These are phyloP conservation scores for Apostichopus parvimensis DNA, from an alignment of 35 echinoderm and acorn worm genomes.

Conservation along the genomic window DNA sequence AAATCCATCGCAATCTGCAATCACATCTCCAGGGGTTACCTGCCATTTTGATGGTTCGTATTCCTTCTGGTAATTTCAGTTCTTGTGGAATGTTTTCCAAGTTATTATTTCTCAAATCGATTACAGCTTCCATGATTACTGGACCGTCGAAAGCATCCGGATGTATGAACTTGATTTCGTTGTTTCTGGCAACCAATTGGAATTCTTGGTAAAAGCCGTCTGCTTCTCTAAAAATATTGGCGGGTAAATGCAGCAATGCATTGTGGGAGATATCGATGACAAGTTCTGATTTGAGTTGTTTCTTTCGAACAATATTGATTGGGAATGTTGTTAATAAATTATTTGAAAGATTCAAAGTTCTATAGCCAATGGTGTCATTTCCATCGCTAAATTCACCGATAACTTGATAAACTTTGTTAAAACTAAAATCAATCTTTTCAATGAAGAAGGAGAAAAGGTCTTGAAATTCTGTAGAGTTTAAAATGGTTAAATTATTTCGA, in stretches of 20 bases:
- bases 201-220: not conserved
- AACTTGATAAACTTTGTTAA: conserved; percentile 3
- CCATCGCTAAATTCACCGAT: conserved; percentile 40
- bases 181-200: not conserved
- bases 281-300: not conserved
- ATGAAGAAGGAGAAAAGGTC: not conserved
- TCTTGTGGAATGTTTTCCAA: not conserved
- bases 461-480: conserved; percentile 36
- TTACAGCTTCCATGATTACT: not conserved
- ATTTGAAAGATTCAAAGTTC: conserved; percentile 33
- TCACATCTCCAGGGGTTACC: conserved; percentile 42
- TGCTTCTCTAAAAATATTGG: not conserved
- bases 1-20: conserved; percentile 43
- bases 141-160: conserved; percentile 3
- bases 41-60: conserved; percentile 15
- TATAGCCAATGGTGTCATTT: conserved; percentile 1
- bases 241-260: not conserved
- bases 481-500: conserved; percentile 32
- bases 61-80: not conserved
- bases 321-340: conserved; percentile 37
- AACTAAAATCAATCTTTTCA: conserved; percentile 35
- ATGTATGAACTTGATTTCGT: not conserved
- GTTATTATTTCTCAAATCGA: conserved; percentile 48
- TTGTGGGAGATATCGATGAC: conserved; percentile 35
- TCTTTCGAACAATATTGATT: not conserved